Evolutionary conservation across 2,888 invertebrate genomes (phyloP), one percentile per base, ranked within the genome.

Genomic region (Operophtera brumata): DNA sequence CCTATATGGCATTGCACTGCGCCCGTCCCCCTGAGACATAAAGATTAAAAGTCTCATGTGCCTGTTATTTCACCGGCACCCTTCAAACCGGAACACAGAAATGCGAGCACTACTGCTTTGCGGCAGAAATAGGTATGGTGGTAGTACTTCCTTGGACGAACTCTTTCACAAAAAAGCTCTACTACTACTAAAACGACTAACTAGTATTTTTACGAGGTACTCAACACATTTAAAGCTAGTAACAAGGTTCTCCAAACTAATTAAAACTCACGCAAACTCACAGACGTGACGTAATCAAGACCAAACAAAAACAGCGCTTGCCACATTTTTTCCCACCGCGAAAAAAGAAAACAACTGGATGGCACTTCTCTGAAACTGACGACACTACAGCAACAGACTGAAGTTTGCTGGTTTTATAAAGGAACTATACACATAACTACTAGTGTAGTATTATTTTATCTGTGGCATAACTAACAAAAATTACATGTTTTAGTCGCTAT

Each of bases 201-300:
- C n/a, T n/a, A n/a, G n/a, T n/a, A n/a, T n/a, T n/a, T n/a, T n/a
- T 20, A 20, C 7, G 30, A 9, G 30, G 9, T 30, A 26, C 7
- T 30, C 8, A 30, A 9, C 14, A 37, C 30, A 28, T 37, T 25
- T 42, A 26, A 28, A 35, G 39, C 28, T 37, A 45, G 35, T 25
- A 47, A 46, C 50, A 53, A 42, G 45, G 49, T 52, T 48, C 46
- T 44, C 49, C 25, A 41, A 65, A 59, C 55, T 66, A 69, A 67
- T 68, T 62, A 65, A 70, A 70, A 78, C 82, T 82, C 69, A 83
- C 82, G 80, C 57, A 82, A 68, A 52, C 56, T 71, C 69, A 74
- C 66, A 54, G 73, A 69, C 48, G 60, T 30, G 40, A 65, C 73
- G 64, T 60, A 61, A 60, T 62, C 65, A 58, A 75, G 64, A 28